Base-by-base conservation (phyloP, 1,140 invertebrate species). In the Drepana arcuata region DNA sequence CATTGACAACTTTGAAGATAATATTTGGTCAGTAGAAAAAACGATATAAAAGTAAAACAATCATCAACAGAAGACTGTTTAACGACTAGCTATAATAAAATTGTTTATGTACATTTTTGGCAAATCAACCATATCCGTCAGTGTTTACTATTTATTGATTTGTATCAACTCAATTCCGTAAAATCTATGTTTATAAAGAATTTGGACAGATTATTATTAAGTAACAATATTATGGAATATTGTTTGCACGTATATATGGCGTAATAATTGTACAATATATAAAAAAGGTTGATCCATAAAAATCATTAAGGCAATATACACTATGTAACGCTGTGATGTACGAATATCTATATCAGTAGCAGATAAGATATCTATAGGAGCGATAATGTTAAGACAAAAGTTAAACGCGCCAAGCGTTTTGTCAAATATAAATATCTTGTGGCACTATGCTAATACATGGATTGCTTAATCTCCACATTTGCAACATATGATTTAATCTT, bases 361-460 rank as follows among this genome's bases (percentile, higher is more conserved):
- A 62, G 71, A 72, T 72, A 75, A 43, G 41, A 16, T 74, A 74
- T 74, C 72, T 66, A 41, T 30, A 45, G 23, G 44, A 58, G 49
- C 42, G 30, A n/a, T 40, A 35, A 16, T 26, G 69, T 73, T 73
- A 77, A 68, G 53, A 54, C 55, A 52, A 56, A 46, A 51, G 49
- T 37, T 46, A 47, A 51, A 10, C 43, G 41, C 42, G 39, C 38
- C 41, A 48, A 48, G 52, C 47, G 41, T 59, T 42, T 49, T 54
- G 48, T 48, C 53, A 43, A 69, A 64, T n/a, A 71, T 53, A 43
- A 46, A 56, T 51, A 51, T 43, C 46, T 55, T 54, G 35, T 41
- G 44, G 43, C 42, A 53, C 43, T 49, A 47, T 38, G 29, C 34
- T 23, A 25, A 40, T 35, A 41, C 41, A 43, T 43, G 37, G 27